Base-by-base conservation (phyloP, 2,797 vertebrate genomes). In the Cygnus olor region DNA sequence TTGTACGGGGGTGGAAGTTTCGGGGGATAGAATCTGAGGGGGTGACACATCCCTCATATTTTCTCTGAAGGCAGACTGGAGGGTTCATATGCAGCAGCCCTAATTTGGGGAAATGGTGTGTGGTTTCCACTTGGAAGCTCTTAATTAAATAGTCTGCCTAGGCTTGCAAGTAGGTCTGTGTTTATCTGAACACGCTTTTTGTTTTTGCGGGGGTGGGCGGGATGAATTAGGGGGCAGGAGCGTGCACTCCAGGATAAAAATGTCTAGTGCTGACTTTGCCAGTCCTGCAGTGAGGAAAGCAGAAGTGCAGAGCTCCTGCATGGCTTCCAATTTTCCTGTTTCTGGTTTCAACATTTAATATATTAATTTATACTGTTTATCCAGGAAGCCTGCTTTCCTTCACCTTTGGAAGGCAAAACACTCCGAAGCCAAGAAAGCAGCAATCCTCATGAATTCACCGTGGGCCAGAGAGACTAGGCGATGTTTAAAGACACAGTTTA, bases 161-260 rank as follows among this genome's bases (percentile, higher is more conserved):
- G 79, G 81, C 54, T 93, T 65, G 57, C 24, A 77, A 92, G 69
- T 49, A 78, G 57, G 63, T 51, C 69, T 94, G 64, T 83, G 77
- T 94, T 96, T 95, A 88, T 85, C 88, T 90, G 72, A 81, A 94
- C 1, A 10, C 58, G 90, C 88, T 74, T 95, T 89, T 61, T 89
- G 60, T 94, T 93, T 90, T 81, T 27, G 72, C 87, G 80, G 70
- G n/a, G 1, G 20, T 85, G 72, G 38, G 38, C 42, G 68, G 47
- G 28, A 27, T 60, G 83, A 77, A 85, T 83, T 63, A 88, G 40
- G 51, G 42, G 36, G 57, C 20, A 9, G 30, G 54, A 73, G 28
- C 3, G 16, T 45, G 85, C 45, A 8, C 34, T 89, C 21, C 32
- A 19, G 72, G 69, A 76, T 85, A 30, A 64, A 92, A 92, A 44